Evolutionary conservation across 2,888 invertebrate genomes (phyloP).

Genomic region (Syrista parreyssii): DNA sequence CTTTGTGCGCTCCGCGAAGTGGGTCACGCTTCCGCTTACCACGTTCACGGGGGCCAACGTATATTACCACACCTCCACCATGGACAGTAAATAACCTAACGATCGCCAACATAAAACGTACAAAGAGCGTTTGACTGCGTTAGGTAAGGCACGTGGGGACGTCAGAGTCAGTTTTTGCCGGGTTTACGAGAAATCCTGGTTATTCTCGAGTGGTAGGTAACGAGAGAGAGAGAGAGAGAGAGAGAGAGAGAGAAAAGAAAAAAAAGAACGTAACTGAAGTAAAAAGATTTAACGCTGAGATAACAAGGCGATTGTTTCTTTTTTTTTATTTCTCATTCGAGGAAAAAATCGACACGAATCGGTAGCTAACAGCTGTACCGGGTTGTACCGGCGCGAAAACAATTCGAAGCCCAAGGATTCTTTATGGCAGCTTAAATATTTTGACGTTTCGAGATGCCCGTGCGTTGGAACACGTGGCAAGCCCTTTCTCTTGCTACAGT

Average conservation of each 20-base stretch:
- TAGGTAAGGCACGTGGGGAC: not conserved
- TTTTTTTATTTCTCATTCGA: too few species aligned
- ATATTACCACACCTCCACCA: not conserved
- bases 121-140: not conserved
- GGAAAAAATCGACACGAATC: not conserved
- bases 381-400: not conserved
- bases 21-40: slow-evolving; percentile 49
- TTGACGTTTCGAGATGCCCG: not conserved
- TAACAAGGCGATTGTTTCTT: not conserved
- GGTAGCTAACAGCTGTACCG: not conserved
- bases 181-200: not conserved
- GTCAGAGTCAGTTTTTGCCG: not conserved
- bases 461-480: not conserved
- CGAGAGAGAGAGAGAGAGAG: too few species aligned
- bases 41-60: not conserved
- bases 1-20: slow-evolving; percentile 37
- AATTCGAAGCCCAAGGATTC: not conserved
- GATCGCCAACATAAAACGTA: not conserved
- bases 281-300: not conserved
- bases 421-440: not conserved
- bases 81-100: not conserved
- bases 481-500: not conserved
- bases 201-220: not conserved
- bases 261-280: not conserved
- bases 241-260: too few species aligned